Evolutionary conservation across 2,113 vertebrate genomes (phyloP).

Genomic region (Mobula hypostoma): DNA sequence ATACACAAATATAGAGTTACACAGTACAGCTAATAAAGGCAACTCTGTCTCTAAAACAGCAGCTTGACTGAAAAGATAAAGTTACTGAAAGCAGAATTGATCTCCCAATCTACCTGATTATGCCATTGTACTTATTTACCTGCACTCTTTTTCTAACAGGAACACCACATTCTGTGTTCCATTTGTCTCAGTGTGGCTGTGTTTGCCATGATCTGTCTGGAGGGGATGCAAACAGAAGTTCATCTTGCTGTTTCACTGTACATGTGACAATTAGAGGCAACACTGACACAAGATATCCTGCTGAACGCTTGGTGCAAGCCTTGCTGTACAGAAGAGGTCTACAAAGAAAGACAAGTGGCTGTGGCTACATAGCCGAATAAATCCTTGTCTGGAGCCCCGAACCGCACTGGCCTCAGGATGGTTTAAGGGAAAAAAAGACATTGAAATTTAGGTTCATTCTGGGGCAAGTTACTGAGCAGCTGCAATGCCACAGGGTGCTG

Average conservation of each 20-base stretch:
- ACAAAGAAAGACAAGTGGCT: not conserved
- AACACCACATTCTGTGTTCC: too few species aligned
- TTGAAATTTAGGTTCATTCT: not conserved
- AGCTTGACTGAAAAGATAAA: not conserved
- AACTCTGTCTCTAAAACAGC: not conserved
- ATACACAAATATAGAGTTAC: not conserved
- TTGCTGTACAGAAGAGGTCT: not conserved
- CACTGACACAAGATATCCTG: not conserved
- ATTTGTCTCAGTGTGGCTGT: too few species aligned
- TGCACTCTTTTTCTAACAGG: too few species aligned
- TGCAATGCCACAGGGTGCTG: not conserved
- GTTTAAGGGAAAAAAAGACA: not conserved
- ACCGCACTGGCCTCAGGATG: not conserved
- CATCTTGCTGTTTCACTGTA: too few species aligned
- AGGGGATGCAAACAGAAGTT: too few species aligned
- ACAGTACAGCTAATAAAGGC: too few species aligned
- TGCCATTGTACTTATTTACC: too few species aligned
- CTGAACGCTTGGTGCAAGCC: not conserved
- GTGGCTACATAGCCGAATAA: not conserved
- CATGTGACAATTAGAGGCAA: too few species aligned
- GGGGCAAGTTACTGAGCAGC: not conserved
- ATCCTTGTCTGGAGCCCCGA: not conserved
- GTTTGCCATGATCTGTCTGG: too few species aligned
- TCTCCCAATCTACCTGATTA: too few species aligned
- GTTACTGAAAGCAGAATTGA: too few species aligned